A percentile compares a stretch with the other conserved stretches of the same genome.
Conservation (phyloP, 2,888 invertebrate species). For the Acrocera orbiculus region DNA sequence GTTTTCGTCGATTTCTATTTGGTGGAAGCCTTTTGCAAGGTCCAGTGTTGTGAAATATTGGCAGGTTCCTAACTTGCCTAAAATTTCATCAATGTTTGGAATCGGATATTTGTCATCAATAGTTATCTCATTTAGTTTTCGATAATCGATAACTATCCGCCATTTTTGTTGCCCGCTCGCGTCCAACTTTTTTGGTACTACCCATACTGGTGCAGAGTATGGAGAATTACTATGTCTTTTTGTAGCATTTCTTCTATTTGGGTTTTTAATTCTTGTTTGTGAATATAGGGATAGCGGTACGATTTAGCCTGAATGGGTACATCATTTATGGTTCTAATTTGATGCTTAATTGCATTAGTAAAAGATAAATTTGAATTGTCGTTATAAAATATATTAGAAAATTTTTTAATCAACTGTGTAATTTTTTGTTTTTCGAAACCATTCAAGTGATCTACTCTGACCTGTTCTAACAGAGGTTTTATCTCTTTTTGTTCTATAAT, state of each 20-base stretch:
- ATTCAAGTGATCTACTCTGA: slow-evolving; percentile 5
- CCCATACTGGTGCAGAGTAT: slow-evolving; percentile 12
- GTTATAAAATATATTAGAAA: not conserved
- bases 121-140: slow-evolving; percentile 11
- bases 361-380: slow-evolving; percentile 1
- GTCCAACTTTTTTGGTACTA: slow-evolving; percentile 11
- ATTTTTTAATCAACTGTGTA: not conserved
- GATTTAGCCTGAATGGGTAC: not conserved
- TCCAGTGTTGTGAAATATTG: slow-evolving; percentile 11
- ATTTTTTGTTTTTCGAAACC: not conserved
- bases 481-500: not conserved
- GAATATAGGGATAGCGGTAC: too few relatives aligned
- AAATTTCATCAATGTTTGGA: slow-evolving; percentile 10
- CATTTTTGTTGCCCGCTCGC: slow-evolving; percentile 10
- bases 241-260: too few relatives aligned
- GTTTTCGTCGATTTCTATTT: slow-evolving; percentile 9
- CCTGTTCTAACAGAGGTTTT: not conserved
- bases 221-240: too few relatives aligned
- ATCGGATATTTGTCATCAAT: slow-evolving; percentile 11
- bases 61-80: slow-evolving; percentile 9
- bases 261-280: too few relatives aligned
- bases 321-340: slow-evolving; percentile 3
- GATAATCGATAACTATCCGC: slow-evolving; percentile 12
- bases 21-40: slow-evolving; percentile 11
- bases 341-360: slow-evolving; percentile 2